Base-by-base conservation (phyloP, 2,113 vertebrate genomes). In the Alligator sinensis region DNA sequence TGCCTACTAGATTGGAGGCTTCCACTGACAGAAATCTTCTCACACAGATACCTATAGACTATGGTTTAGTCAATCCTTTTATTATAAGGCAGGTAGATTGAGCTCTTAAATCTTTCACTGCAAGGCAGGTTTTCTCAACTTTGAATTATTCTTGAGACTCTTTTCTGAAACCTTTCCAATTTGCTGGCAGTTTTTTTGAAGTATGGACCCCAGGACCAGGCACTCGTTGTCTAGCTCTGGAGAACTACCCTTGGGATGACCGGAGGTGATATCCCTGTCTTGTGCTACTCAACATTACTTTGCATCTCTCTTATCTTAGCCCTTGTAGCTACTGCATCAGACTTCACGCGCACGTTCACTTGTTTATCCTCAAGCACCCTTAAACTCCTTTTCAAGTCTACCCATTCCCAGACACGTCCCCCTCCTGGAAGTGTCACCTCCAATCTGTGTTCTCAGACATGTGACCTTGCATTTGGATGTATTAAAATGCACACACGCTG, bases 341-440 rank as follows among this genome's bases (percentile, higher is more conserved):
- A 19, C 3, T 18, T 54, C 70, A 61, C 47, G 19, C 47, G 30
- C 12, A 4, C 11, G 3, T 18, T 38, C n/a, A 17, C 9, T 14
- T 21, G 13, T 47, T 70, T 47, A 7, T 6, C 5, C 66, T 11
- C 58, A 57, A 27, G 47, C 27, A 77, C 9, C 66, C 68, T 59
- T 18, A 68, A 19, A 34, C 25, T 58, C 59, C 8, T 24, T 75
- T 25, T 61, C 34, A 27, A 2, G 28, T 15, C 59, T 3, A 21
- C 57, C 55, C 25, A 47, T 59, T 34, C 61, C 68, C 75, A 28
- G 11, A 22, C 21, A 34, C 17, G 19, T 9, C 18, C 80, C 57
- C 47, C 9, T 4, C 2, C 0, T 17, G 28, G 14, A 55, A 83
- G 58, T 0, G 2, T 4, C 1, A 30, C 34, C 0, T 0, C 3